phyloP scores from a whole-genome alignment of 2,113 vertebrate genomes.

The Phasianus colchicus region DNA sequence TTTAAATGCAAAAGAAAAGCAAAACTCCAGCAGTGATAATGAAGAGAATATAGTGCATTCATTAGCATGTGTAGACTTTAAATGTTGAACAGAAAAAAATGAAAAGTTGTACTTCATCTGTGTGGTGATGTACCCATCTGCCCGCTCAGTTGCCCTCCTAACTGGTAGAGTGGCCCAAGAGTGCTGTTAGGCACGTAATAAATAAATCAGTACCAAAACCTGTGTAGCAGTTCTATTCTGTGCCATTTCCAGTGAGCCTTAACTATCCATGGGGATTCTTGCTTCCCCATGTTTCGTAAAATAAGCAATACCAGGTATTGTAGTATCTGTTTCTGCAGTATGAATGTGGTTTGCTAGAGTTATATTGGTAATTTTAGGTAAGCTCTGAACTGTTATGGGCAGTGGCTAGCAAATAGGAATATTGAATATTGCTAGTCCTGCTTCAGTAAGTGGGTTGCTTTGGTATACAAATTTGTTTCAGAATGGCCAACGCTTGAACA shows the following conservation, averaged over 20 bases:
- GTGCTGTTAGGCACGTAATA: not conserved
- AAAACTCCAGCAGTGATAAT: not conserved
- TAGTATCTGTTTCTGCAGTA: not conserved
- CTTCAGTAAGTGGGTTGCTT: not conserved
- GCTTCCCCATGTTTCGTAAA: not conserved
- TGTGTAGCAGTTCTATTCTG: not conserved
- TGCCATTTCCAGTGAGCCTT: not conserved
- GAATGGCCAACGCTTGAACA: not conserved
- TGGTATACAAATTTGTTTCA: not conserved
- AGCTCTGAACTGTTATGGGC: not conserved
- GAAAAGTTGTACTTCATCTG: not conserved
- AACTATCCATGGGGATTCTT: not conserved
- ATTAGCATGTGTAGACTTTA: not conserved
- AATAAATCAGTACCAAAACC: not conserved
- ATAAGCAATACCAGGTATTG: not conserved
- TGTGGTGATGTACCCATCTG: not conserved
- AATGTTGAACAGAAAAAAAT: not conserved
- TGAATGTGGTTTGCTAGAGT: not conserved
- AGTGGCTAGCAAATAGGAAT: not conserved
- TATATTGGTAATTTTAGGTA: not conserved
- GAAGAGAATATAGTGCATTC: not conserved
- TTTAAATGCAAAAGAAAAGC: not conserved
- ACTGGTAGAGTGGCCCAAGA: not conserved
- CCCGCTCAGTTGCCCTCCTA: not conserved
- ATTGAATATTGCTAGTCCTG: not conserved